A percentile compares a stretch with the other conserved stretches of the same genome.
phyloP scores from a whole-genome alignment of 2,797 vertebrate species.

The Prionace glauca region DNA sequence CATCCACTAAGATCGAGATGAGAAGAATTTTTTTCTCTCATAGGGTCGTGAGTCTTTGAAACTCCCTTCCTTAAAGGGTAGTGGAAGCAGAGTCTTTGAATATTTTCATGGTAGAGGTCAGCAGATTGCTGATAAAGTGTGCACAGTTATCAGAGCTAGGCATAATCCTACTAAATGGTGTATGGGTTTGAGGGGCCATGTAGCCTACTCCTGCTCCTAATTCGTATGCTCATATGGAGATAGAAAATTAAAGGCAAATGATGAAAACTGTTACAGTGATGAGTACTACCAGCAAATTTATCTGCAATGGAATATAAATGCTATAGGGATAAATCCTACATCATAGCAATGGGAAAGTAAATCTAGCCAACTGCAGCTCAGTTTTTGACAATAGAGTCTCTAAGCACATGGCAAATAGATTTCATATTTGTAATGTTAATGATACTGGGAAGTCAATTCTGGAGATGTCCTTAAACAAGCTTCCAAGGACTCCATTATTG shows the following conservation, averaged over 20 bases:
- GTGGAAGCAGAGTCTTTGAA: no score
- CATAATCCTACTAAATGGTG: no score
- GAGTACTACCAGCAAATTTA: not conserved
- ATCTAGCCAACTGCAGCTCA: not conserved
- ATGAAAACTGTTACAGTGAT: not conserved
- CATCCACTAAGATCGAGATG: no score
- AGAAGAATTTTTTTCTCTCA: no score
- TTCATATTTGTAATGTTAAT: not conserved
- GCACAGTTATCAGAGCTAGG: no score
- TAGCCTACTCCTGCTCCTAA: no score
- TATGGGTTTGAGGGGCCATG: no score
- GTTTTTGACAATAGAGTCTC: not conserved
- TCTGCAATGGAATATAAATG: not conserved
- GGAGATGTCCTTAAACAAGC: not conserved
- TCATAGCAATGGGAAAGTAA: not conserved
- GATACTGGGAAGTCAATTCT: not conserved
- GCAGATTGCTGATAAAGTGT: no score
- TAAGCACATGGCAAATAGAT: not conserved
- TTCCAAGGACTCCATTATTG: not conserved
- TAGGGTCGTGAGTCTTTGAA: no score
- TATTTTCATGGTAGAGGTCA: no score
- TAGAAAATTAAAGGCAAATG: not conserved
- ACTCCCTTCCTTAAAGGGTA: no score
- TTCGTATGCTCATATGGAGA: not conserved
- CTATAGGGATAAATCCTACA: not conserved